phyloP scores from a whole-genome alignment of 2,113 vertebrate species.

The Nipponia nippon region DNA sequence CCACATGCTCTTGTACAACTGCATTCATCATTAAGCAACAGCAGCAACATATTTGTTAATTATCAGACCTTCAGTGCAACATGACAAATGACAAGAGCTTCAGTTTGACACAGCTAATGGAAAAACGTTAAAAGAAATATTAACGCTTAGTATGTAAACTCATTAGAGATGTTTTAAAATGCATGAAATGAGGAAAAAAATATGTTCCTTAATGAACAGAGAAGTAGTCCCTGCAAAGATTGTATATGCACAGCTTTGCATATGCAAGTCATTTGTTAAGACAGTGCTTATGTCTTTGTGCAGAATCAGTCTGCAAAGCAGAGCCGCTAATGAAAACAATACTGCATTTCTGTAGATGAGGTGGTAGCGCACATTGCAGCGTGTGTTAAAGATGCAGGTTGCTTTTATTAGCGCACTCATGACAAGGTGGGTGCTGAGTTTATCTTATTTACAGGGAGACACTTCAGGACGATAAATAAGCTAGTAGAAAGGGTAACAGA shows the following conservation, averaged over 20 bases:
- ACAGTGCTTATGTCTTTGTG: background rate
- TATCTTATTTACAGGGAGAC: background rate
- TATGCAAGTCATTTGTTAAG: background rate
- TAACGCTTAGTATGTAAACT: background rate
- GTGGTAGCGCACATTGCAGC: background rate
- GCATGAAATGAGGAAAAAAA: background rate
- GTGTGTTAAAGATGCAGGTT: background rate
- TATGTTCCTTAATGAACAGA: background rate
- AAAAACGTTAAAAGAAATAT: conserved; percentile 10
- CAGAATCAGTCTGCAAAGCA: background rate
- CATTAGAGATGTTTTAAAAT: conserved; percentile 23
- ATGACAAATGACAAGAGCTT: background rate
- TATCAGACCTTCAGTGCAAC: background rate
- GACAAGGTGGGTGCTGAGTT: background rate
- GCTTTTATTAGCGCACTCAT: background rate
- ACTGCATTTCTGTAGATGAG: background rate
- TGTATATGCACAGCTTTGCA: background rate
- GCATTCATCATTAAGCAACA: background rate
- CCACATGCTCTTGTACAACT: background rate
- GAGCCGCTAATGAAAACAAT: background rate
- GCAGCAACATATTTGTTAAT: background rate
- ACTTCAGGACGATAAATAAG: background rate
- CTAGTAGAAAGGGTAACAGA: background rate
- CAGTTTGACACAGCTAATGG: conserved; percentile 15
- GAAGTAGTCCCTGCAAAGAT: background rate